phyloP scores from a whole-genome alignment of 2,113 vertebrate genomes.

The Tragelaphus imberbis region DNA sequence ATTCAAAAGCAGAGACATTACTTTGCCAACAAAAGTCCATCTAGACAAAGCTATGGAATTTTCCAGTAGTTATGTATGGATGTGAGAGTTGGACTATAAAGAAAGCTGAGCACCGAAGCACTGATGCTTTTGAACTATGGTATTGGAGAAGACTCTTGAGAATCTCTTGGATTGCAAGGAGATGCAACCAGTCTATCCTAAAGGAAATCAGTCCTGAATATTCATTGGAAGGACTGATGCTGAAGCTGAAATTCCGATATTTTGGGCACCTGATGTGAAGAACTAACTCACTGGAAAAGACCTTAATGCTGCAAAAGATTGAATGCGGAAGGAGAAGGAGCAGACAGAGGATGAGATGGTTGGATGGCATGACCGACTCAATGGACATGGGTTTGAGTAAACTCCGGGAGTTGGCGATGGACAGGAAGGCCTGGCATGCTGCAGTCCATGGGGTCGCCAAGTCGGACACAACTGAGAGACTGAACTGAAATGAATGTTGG shows the following conservation, averaged over 20 bases:
- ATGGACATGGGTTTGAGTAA: too few species aligned
- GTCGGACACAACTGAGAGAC: too few species aligned
- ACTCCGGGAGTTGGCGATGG: too few species aligned
- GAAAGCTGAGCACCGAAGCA: background rate
- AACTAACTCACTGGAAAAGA: background rate
- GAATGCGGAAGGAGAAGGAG: too few species aligned
- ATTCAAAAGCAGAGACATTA: too few species aligned
- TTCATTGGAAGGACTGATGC: background rate
- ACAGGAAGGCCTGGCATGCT: too few species aligned
- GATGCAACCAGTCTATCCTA: background rate
- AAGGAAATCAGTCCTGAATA: background rate
- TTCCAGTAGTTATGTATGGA: background rate
- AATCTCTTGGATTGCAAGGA: background rate
- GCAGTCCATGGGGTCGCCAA: too few species aligned
- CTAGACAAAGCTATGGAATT: background rate
- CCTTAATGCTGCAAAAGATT: too few species aligned
- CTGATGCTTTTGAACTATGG: background rate
- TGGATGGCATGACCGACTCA: too few species aligned
- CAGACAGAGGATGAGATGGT: too few species aligned
- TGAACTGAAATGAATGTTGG: background rate
- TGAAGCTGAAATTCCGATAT: background rate
- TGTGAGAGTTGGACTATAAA: background rate
- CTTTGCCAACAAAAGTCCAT: too few species aligned
- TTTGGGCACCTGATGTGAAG: background rate
- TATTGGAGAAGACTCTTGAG: background rate